Conservation (phyloP, 1,140 invertebrate species). For the Papilio machaon region DNA sequence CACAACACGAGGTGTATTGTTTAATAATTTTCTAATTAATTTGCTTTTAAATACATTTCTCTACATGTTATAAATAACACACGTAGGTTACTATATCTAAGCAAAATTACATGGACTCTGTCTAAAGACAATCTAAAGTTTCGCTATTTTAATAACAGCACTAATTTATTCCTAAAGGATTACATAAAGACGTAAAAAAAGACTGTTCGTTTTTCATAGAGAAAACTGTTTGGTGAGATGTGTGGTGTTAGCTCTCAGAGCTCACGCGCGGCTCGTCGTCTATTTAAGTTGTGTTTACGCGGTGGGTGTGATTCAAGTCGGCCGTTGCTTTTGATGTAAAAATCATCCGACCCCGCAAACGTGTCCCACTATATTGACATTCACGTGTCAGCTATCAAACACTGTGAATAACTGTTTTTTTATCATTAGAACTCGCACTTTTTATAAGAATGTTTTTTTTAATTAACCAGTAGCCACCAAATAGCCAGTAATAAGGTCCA, state of each 20-base stretch:
- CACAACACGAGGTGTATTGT: slow-evolving; percentile 57
- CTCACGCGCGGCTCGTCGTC: slow-evolving; percentile 40
- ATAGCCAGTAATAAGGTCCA: too few relatives aligned
- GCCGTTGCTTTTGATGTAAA: slow-evolving; percentile 74
- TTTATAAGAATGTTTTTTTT: not conserved
- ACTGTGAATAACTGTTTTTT: not conserved
- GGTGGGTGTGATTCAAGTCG: slow-evolving; percentile 64
- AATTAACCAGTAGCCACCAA: not conserved
- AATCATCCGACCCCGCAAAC: slow-evolving; percentile 63
- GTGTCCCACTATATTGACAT: slow-evolving; percentile 69
- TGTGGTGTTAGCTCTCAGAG: slow-evolving; percentile 5
- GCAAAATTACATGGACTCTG: not conserved
- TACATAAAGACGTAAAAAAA: not conserved
- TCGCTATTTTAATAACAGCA: not conserved
- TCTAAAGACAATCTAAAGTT: too few relatives aligned
- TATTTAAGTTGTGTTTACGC: slow-evolving; percentile 61
- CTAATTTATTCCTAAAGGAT: not conserved
- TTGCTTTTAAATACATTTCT: slow-evolving; percentile 45
- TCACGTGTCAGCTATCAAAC: not conserved
- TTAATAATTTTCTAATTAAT: slow-evolving; percentile 62
- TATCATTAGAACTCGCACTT: not conserved
- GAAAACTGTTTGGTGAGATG: not conserved
- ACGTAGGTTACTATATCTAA: not conserved
- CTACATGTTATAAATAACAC: slow-evolving; percentile 30
- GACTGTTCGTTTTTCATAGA: slow-evolving; percentile 12